Base-by-base conservation (phyloP, 2,113 vertebrate species). In the Tachycineta bicolor region DNA sequence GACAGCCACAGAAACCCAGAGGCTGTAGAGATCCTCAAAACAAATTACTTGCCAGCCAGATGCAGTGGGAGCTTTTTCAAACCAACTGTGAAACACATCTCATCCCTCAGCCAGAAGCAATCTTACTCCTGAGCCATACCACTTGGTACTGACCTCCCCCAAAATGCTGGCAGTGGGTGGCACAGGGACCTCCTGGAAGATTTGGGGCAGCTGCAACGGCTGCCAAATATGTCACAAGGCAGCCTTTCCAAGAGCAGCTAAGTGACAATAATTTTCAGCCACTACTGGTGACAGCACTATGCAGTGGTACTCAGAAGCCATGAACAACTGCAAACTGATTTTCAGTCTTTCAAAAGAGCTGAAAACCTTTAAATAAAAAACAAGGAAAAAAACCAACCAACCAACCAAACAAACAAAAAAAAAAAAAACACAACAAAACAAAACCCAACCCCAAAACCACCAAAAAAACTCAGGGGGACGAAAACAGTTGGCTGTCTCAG, bases 101-200 rank as follows among this genome's bases (percentile, higher is more conserved):
- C 64, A 70, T n/a, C 21, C 26, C 46, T 60, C 28, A 73, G 3
- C 7, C 60, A 37, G 53, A 75, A 65, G 23, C 12, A 49, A 44
- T 4, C 16, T 87, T 31, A 31, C 13, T 28, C 25, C 8, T 65
- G 25, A 47, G 24, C n/a, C 11, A 7, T 6, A 37, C 4, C 41
- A 24, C 53, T 43, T 39, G 19, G n/a, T 18, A 39, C 11, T 60
- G 29, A 52, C 21, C 16, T 71, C 14, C 31, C 12, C 25, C 41
- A 55, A 50, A 88, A 80, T 15, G 13, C 44, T 75, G 44, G 23
- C 18, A 89, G 52, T 13, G 20, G 49, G 19, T 37, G 24, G 44
- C 56, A 82, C 14, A 62, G 47, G 23, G 0, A 0, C 13, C 17
- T 78, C 25, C n/a, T 62, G 33, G 34, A 86, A 60, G 6, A 9